These are phyloP conservation scores for Limnephilus lunatus DNA, from an alignment of 2,888 invertebrate genomes.

Conservation along the genomic window DNA sequence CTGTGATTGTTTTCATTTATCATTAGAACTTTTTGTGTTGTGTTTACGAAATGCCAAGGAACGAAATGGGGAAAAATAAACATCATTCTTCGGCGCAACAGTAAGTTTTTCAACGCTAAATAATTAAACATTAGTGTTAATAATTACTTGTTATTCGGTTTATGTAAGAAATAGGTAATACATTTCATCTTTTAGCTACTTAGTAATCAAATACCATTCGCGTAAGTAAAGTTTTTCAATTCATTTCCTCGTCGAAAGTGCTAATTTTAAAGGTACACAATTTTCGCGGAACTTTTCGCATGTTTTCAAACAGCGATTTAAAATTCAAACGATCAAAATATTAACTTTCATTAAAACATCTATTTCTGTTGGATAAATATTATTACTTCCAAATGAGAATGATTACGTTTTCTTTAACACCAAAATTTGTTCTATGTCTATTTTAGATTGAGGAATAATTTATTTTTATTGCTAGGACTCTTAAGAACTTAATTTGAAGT, in stretches of 20 bases:
- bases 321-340: neutral
- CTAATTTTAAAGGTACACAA: neutral
- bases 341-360: neutral
- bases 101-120: slow-evolving; percentile 51
- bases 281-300: neutral
- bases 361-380: neutral
- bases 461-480: no score
- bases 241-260: neutral
- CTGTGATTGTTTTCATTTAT: slow-evolving; percentile 39
- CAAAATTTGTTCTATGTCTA: neutral
- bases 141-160: neutral
- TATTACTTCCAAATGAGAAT: neutral
- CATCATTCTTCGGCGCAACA: slow-evolving; percentile 57
- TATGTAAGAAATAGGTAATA: neutral
- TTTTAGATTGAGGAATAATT: neutral
- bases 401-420: neutral
- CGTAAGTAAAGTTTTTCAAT: neutral
- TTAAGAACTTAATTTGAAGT: no score
- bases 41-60: slow-evolving; percentile 48
- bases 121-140: neutral
- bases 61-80: slow-evolving; percentile 63
- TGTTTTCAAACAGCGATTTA: neutral
- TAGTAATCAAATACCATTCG: neutral
- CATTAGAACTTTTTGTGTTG: slow-evolving; percentile 20
- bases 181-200: neutral